Base-by-base conservation (phyloP, 2,113 vertebrate genomes). In the Malurus cyaneus region DNA sequence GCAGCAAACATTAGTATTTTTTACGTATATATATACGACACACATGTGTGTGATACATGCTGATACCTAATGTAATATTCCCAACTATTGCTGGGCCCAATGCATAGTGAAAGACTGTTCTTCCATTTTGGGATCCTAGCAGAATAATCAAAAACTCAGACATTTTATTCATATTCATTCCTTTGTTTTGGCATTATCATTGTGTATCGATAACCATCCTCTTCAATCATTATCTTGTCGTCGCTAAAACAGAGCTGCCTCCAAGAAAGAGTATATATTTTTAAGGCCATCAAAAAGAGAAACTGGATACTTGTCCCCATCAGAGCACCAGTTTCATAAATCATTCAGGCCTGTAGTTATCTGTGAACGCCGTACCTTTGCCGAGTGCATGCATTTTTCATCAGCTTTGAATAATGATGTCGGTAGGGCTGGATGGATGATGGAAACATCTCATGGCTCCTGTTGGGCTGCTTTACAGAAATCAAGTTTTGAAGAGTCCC, bases 311-410 rank as follows among this genome's bases (percentile, higher is more conserved):
- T 95, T 86, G 86, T 92, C 80, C 94, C 80, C 20, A 17, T 71
- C 91, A 86, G 86, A 86, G 59, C 72, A 82, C 62, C 86, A 90
- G 90, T 84, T 95, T 92, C 93, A 96, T 97, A 88, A 97, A 97
- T 95, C 95, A 96, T 97, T 97, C 88, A 97, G 83, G 66, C 65
- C 88, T 77, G 60, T 53, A 80, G 81, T 66, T 92, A 76, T 93
- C 66, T 28, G 54, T 79, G 89, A 52, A 36, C 14, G 10, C 21
- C 29, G 49, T 61, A 80, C 61, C 60, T 96, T 80, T 93, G 77
- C 90, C 0, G n/a, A 82, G 59, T 11, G 18, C 86, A 95, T 97
- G 72, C 65, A 97, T 96, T 97, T 96, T 97, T 97, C 93, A 97
- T 94, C 92, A 88, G 49, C 79, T 94, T 78, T 95, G 81, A 86